Evolutionary conservation across 2,113 vertebrate species (phyloP), one percentile per base, ranked within the genome.

Genomic region (Eclectus roratus): DNA sequence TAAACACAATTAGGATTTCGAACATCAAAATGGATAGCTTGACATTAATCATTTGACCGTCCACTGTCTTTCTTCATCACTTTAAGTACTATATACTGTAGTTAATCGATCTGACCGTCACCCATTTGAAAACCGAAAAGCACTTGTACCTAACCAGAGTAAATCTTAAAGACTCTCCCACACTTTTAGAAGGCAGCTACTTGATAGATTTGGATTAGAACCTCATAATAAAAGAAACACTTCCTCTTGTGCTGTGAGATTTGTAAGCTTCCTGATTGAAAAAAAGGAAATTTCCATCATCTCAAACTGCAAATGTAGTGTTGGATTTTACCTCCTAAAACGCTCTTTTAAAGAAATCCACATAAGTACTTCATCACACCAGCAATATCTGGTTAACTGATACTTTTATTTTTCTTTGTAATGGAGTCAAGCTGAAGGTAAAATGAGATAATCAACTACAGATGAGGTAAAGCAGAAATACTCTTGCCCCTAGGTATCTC

Each of bases 61-160:
- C 77, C 86, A 90, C 93, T 96, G 87, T 94, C 89, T 93, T 94
- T 96, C 87, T 93, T 95, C 88, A 89, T 97, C 88, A 90, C 80
- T 94, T 91, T 77, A 91, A 95, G 86, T 96, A 93, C 93, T 79
- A 91, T 61, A 93, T 93, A 89, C 64, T 71, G 66, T 74, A 91
- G 69, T 97, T 97, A 93, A 95, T 94, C 24, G 85, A 97, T 96
- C 89, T 94, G 84, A 88, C 81, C 50, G 2, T 73, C 60, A 81
- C 68, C 60, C 64, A 65, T 95, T 89, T 93, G 92, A 88, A 96
- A 76, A 87, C 81, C 0, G 3, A 96, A 90, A 96, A 80, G 69
- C 78, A 81, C 60, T 96, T 58, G 58, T 78, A 90, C 46, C 63
- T 84, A 92, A 92, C 64, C 1, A 6, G 5, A 63, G 66, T 87